Conservation (phyloP, 1,140 invertebrate genomes). For the Phocides pigmalion region DNA sequence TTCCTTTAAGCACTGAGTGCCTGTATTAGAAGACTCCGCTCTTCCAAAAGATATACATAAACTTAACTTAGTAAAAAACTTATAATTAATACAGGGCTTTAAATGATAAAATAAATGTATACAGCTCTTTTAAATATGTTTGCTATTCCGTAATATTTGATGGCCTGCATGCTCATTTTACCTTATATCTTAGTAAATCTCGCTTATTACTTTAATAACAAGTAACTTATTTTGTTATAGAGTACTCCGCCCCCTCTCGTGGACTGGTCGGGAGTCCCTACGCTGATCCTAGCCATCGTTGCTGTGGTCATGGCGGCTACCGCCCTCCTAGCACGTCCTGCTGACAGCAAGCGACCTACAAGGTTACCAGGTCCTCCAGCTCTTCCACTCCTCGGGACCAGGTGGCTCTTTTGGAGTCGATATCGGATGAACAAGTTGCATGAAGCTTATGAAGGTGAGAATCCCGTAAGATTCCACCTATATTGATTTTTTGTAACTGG, state of each 20-base stretch:
- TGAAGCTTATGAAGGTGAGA: slow-evolving; percentile 90
- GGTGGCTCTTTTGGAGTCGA: slow-evolving; percentile 90
- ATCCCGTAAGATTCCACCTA: slow-evolving; percentile 10
- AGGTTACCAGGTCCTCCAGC: slow-evolving; percentile 90
- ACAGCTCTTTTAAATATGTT: too few relatives aligned
- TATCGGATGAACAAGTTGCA: slow-evolving; percentile 91
- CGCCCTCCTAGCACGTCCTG: slow-evolving; percentile 47
- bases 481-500: not conserved
- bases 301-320: slow-evolving; percentile 55
- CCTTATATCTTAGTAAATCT: too few relatives aligned
- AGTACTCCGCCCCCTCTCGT: slow-evolving; percentile 60
- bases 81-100: too few relatives aligned
- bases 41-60: too few relatives aligned
- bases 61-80: too few relatives aligned
- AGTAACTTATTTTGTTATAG: slow-evolving; percentile 42
- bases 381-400: slow-evolving; percentile 91
- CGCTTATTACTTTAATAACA: not conserved
- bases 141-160: too few relatives aligned
- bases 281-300: slow-evolving; percentile 54
- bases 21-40: too few relatives aligned
- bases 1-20: too few relatives aligned
- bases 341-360: slow-evolving; percentile 46
- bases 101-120: too few relatives aligned
- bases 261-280: slow-evolving; percentile 70
- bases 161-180: too few relatives aligned